phyloP scores from a whole-genome alignment of 2,888 invertebrate species.

The Heliconius cydno region DNA sequence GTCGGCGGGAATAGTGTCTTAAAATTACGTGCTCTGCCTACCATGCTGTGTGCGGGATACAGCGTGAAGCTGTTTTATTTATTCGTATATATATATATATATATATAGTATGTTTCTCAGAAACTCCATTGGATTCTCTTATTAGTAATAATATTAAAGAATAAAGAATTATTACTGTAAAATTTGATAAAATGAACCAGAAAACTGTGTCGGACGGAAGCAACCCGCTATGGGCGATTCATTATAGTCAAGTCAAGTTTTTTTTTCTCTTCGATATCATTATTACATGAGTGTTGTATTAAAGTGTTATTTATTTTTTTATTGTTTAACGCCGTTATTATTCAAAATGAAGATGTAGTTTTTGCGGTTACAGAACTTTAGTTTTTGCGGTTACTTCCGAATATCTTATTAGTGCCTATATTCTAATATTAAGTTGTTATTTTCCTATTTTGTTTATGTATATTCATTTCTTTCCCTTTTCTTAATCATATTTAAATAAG shows the following conservation, averaged over 20 bases:
- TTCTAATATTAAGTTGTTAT: conserved; percentile 27
- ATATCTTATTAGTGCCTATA: conserved; percentile 51
- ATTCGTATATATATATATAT: too few relatives aligned
- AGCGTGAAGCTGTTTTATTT: too few relatives aligned
- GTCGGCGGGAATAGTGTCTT: too few relatives aligned
- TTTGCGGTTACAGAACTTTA: conserved; percentile 66
- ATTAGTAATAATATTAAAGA: not conserved
- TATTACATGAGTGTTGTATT: conserved; percentile 61
- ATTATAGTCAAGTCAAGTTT: conserved; percentile 37
- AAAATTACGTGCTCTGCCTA: too few relatives aligned
- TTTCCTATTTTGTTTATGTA: conserved; percentile 11
- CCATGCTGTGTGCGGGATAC: too few relatives aligned
- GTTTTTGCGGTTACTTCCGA: conserved; percentile 57
- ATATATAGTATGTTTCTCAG: too few relatives aligned
- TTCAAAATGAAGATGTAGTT: conserved; percentile 72
- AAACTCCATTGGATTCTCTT: not conserved
- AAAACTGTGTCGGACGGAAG: conserved; percentile 48
- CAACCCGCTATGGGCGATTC: conserved; percentile 43
- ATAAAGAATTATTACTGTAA: conserved; percentile 36
- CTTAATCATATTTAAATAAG: not conserved
- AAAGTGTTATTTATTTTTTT: conserved; percentile 73
- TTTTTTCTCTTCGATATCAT: conserved; percentile 63
- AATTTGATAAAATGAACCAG: conserved; percentile 36
- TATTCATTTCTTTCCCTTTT: conserved; percentile 15
- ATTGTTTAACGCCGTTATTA: conserved; percentile 62